Evolutionary conservation across 2,113 vertebrate genomes (phyloP), one percentile per base, ranked within the genome.

Genomic region (Poeciliopsis retropinna): DNA sequence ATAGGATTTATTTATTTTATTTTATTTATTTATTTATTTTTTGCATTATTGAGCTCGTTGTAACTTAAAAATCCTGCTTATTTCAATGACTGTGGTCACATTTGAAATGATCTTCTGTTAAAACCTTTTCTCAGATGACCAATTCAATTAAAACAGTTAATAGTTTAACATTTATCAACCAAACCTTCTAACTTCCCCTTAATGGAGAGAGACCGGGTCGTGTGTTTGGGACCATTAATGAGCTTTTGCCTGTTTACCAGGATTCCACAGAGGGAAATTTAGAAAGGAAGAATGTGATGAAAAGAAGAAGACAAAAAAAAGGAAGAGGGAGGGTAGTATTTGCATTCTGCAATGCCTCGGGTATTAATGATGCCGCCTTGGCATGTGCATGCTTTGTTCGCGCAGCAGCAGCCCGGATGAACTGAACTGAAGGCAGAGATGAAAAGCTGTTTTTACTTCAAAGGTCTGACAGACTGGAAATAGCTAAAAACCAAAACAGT

Each of bases 371-470:
- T n/a, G 22, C 54, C n/a, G 69, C 72, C 82, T 74, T 0, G 29
- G 54, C 51, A 3, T 57, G 75, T 66, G 72, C 7, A 0, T 81
- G 81, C 76, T 87, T 76, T 80, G 81, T 72, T 13, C 0, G 1
- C 47, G 5, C 64, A 28, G 60, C 64, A 73, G 78, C 65, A 71
- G 69, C 30, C 83, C 67, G 68, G 85, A 89, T 86, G 84, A 12
- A 39, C 70, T 3, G 15, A 79, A 29, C 72, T 41, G 37, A 66
- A 70, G 67, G n/a, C 77, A 0, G 7, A 81, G 74, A 85, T 83
- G 64, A 80, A 75, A 86, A 75, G 78, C 75, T 66, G 84, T 90
- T 85, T 91, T 85, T 12, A 64, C 8, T 19, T 81, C 63, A 64
- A 69, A 80, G 60, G 72, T 77, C 41, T 63, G 67, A 68, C 72